phyloP scores from a whole-genome alignment of 1,140 invertebrate genomes.

The Microplitis mediator region DNA sequence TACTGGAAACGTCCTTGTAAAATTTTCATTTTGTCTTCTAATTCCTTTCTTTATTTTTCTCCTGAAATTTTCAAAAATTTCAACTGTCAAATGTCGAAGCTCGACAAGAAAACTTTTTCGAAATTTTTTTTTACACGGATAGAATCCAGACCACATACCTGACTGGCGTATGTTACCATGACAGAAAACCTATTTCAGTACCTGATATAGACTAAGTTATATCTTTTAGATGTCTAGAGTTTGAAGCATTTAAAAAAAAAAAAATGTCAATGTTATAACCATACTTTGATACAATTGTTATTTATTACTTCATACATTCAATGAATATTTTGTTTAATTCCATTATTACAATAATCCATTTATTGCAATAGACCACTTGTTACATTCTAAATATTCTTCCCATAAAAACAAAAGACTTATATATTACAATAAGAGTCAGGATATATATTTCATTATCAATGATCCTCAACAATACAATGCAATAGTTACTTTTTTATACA shows the following conservation, averaged over 20 bases:
- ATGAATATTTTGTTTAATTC: conserved; percentile 39
- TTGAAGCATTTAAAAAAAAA: conserved; percentile 45
- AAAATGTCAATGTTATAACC: conserved; percentile 60
- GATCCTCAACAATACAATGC: conserved; percentile 1
- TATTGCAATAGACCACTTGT: conserved; percentile 3
- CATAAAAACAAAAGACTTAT: neutral
- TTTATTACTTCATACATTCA: conserved; percentile 60
- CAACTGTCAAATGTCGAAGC: too few relatives aligned
- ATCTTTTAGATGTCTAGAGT: conserved; percentile 60
- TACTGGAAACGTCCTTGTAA: too few relatives aligned
- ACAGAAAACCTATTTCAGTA: conserved; percentile 61
- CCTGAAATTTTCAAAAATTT: too few relatives aligned
- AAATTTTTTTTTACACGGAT: too few relatives aligned
- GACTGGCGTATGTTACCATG: conserved; percentile 63
- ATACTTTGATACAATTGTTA: conserved; percentile 56
- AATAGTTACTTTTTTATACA: conserved; percentile 9
- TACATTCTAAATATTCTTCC: neutral
- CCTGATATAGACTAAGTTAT: conserved; percentile 63
- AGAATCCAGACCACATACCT: conserved; percentile 46
- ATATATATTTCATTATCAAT: conserved; percentile 4
- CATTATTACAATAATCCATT: conserved; percentile 26
- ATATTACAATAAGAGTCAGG: neutral
- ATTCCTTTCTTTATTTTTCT: too few relatives aligned
- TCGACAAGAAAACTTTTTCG: too few relatives aligned
- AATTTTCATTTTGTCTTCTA: too few relatives aligned